Evolutionary conservation across 1,140 invertebrate genomes (phyloP).

Genomic region (Elysia chlorotica): DNA sequence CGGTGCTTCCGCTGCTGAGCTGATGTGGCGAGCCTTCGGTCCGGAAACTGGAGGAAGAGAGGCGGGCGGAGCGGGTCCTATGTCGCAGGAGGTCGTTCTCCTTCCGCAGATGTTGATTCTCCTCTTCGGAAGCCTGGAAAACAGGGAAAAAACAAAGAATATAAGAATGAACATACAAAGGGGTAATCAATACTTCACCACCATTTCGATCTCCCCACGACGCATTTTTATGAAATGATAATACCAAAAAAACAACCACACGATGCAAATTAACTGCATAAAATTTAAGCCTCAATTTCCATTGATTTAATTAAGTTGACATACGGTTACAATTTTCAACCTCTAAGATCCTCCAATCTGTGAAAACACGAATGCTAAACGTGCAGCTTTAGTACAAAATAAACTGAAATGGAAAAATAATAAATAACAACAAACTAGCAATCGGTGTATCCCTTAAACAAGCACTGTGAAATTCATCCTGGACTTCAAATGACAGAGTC

Average conservation of each 20-base stretch:
- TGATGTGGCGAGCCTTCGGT: no score
- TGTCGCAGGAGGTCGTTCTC: conserved; percentile 20
- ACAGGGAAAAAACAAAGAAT: background rate
- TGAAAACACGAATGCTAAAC: background rate
- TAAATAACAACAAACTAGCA: no score
- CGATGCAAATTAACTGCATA: background rate
- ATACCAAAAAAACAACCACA: background rate
- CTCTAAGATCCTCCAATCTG: background rate
- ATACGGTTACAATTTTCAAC: background rate
- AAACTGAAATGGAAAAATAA: no score
- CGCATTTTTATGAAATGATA: background rate
- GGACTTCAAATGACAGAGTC: no score
- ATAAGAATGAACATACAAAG: background rate
- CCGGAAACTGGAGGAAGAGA: conserved; percentile 17
- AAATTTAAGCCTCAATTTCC: background rate
- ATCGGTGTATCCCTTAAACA: no score
- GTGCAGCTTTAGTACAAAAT: no score
- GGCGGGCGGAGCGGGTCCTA: background rate
- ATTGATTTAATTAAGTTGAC: background rate
- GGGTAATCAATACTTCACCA: background rate
- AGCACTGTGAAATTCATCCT: no score
- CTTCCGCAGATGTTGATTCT: conserved; percentile 12
- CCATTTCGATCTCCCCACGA: background rate
- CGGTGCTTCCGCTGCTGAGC: no score
- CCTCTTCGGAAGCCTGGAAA: conserved; percentile 13